Evolutionary conservation across 2,888 invertebrate species (phyloP), one percentile per base, ranked within the genome.

Genomic region (Eurytoma californica): DNA sequence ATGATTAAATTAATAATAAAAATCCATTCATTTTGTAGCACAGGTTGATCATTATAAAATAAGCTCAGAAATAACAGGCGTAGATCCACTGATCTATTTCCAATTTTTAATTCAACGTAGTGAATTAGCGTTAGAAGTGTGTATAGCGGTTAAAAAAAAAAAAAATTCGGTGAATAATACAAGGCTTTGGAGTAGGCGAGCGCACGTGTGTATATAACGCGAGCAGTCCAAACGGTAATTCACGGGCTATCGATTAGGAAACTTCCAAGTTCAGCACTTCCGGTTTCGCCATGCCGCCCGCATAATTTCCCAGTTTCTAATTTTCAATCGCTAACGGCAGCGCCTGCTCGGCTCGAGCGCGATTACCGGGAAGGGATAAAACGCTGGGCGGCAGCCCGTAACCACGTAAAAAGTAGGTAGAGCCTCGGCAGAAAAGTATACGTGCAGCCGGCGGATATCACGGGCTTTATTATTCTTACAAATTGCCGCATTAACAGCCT

Each of bases 181-280:
- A n/a, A n/a, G 30, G 39, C 39, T 39, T 9, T 12, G 58, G 24
- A 3, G 55, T 4, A 47, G 13, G 2, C 57, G 53, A 13, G 20
- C 7, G 61, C 5, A 16, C 39, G 51, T 13, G n/a, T 5, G 39
- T 7, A 13, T 14, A 49, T 4, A 18, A 5, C 51, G 39, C 47
- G 9, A 28, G 47, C 14, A 24, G 65, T 69, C 3, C 55, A 20
- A 68, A 55, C 73, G 63, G 58, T 65, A 60, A 74, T 66, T 74
- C 53, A 79, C 65, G 73, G 39, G 30, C 30, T 68, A 80, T 76
- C 76, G 80, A 80, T 80, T 72, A 68, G 76, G 72, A 72, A 76
- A 72, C 61, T 68, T 76, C 67, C 76, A 68, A 80, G 72, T 76
- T 76, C 20, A 53, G 67, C 13, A 57, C 76, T 76, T 80, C 80